Base-by-base conservation (phyloP, 2,113 vertebrate genomes). In the Crypturellus undulatus region DNA sequence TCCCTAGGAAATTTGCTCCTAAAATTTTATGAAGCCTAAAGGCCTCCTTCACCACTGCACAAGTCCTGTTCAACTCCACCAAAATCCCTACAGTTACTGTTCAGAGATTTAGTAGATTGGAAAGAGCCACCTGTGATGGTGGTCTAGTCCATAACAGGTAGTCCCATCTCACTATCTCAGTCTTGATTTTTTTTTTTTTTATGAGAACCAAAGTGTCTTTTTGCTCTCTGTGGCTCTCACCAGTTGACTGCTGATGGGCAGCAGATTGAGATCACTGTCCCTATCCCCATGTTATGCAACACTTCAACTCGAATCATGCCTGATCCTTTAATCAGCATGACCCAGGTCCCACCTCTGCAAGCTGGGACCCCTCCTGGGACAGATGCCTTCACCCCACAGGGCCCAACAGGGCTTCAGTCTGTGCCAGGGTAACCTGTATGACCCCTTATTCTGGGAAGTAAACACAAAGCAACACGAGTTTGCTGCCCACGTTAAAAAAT, bases 271-370 rank as follows among this genome's bases (percentile, higher is more conserved):
- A 36, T 43, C 32, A 43, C 15, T 49, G 24, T 30, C 34, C 24
- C 52, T 9, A 16, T 21, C 6, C 11, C 34, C 25, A 42, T 0
- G 0, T 26, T 34, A 26, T 11, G 9, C 4, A 62, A 3, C 15
- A 4, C 64, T 60, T 30, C 34, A 16, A 56, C 45, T 40, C 30
- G 60, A 70, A 76, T 25, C 0, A 0, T 20, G 12, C 36, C 22
- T 21, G 52, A 36, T 11, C 52, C 34, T 13, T 49, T 49, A 56
- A 42, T 54, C 68, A 64, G 25, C 20, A 75, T 10, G 47, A 38
- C 24, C 25, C 10, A 28, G 24, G 17, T 21, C 58, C 20, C 62
- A 22, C 51, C 38, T 56, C 40, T 20, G 14, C 22, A 60, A 83
- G 7, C 6, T 0, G 0, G 19, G 34, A 70, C 38, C 21, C 75